Base-by-base conservation (phyloP, 2,797 vertebrate species). In the Harpagifer antarcticus region DNA sequence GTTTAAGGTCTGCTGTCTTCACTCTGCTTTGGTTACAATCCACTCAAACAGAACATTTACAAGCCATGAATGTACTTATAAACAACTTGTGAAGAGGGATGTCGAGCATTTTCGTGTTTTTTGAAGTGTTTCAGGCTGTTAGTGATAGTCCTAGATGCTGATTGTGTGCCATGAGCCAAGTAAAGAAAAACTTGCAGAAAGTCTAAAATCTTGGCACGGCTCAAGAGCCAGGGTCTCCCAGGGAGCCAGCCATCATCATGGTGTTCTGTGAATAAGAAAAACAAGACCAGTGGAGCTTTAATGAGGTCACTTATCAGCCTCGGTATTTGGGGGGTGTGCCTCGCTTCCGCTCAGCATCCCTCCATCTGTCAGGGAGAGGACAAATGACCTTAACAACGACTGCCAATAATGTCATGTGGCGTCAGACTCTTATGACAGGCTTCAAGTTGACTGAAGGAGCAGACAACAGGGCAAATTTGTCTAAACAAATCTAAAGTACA, bases 231-330 rank as follows among this genome's bases (percentile, higher is more conserved):
- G 57, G 59, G 79, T 81, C 83, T 76, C 80, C 60, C 0, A 40
- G 60, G 84, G 63, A 72, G 68, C 42, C 70, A 66, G 85, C 55
- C 77, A 43, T 90, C 89, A 82, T 85, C 79, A 10, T 64, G 81
- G 74, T 44, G 79, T 49, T 83, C 67, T 74, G 69, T 68, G 82
- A 78, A 69, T 79, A 78, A 88, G 78, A 86, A 82, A 86, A 90
- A 82, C 79, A 84, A 60, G 74, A 74, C 87, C 86, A 48, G 76
- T 20, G 66, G 81, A 86, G 81, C 80, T 54, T 67, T 91, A 90
- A 93, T 82, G 87, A 89, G 92, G 87, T 92, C 90, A 85, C 83
- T 86, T 90, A 91, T 92, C 88, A 91, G 84, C 27, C 73, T 58
- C 85, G 78, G 84, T 81, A 78, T 81, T 83, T 16, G 76, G 78